phyloP scores from a whole-genome alignment of 2,797 vertebrate species.

The Sebastes diaconus region DNA sequence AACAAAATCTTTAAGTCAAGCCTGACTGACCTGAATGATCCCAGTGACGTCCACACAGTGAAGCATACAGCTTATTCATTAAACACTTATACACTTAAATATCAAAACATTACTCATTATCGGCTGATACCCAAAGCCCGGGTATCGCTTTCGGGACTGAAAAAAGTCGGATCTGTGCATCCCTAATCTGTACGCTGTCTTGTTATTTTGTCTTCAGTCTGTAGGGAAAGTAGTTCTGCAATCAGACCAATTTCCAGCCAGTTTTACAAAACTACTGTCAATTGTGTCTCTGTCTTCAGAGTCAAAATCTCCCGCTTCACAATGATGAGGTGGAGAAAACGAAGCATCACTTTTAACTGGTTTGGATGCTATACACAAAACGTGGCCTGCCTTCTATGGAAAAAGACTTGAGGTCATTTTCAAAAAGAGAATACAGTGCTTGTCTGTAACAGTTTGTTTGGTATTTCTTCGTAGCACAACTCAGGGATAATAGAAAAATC shows the following conservation, averaged over 20 bases:
- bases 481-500: background rate
- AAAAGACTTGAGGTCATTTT: background rate
- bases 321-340: background rate
- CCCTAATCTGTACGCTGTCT: background rate
- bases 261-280: too few relatives aligned
- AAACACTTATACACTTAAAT: too few relatives aligned
- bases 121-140: too few relatives aligned
- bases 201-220: conserved; percentile 3
- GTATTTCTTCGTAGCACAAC: background rate
- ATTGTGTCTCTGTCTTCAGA: background rate
- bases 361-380: background rate
- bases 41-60: too few relatives aligned
- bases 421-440: background rate
- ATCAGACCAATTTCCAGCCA: background rate
- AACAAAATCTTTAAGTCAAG: too few relatives aligned
- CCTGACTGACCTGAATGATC: too few relatives aligned
- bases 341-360: background rate
- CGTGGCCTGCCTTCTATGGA: background rate
- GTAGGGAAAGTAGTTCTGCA: background rate
- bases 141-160: too few relatives aligned
- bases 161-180: too few relatives aligned
- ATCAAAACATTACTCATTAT: fast-evolving
- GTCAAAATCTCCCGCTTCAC: background rate
- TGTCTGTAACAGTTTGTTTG: background rate
- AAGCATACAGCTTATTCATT: conserved; percentile 18